Base-by-base conservation (phyloP, 2,888 invertebrate species). In the Lamellibrachia satsuma region DNA sequence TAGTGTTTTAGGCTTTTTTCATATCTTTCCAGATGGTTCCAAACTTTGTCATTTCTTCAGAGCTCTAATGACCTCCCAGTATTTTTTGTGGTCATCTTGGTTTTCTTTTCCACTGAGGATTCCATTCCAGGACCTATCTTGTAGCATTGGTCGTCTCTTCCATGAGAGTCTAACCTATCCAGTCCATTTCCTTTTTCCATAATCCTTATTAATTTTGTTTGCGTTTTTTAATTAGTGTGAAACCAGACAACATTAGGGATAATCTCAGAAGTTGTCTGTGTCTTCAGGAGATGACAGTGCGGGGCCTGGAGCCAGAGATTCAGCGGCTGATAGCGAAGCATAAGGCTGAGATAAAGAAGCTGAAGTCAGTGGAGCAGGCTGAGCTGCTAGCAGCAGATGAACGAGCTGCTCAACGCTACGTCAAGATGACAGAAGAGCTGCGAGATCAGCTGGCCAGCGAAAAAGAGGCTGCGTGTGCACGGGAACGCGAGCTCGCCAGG, bases 241-340 rank as follows among this genome's bases (percentile, higher is more conserved):
- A 57, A 15, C 57, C 57, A 22, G 75, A 75, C 3, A 75, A 75
- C 22, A 75, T 6, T 22, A 75, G 75, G 22, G 75, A 15, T 75
- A 75, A 22, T 75, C 75, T 75, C 75, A 75, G n/a, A 75, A 75
- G 15, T 6, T 75, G 15, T 22, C n/a, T 75, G 22, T 75, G 75
- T 60, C 75, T 15, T 7, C 93, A 96, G 96, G 96, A 97, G 93
- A 96, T 96, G 96, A 97, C 97, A 52, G 96, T 97, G 91, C 96
- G 96, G 93, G 97, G 96, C 27, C 93, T 97, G 92, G 96, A 96
- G 93, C 96, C 97, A 91, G 96, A 96, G 93, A 96, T 97, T 91
- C 96, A 96, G 93, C 94, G 96, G n/a, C 94, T 97, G 93, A 96
- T 97, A 7, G 96, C 96, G 6, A 96, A 96, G 93, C 96, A 97